A percentile compares a stretch with the other conserved stretches of the same genome.
phyloP scores from a whole-genome alignment of 2,888 invertebrate species.

The Junonia oenone region DNA sequence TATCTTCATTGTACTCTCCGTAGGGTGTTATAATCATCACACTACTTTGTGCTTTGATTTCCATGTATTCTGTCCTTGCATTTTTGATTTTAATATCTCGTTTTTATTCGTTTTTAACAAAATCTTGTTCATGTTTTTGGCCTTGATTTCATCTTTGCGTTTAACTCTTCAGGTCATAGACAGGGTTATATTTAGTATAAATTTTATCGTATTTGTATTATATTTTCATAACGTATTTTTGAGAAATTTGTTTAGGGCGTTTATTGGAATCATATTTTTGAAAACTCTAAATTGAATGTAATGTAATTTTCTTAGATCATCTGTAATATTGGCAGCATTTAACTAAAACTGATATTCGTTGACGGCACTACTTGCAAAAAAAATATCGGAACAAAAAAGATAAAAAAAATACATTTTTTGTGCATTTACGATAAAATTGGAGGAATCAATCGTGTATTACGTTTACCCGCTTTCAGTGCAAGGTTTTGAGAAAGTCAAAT shows the following conservation, averaged over 20 bases:
- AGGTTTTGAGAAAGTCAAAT: conserved; percentile 27
- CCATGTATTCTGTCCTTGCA: conserved; percentile 24
- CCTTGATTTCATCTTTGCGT: conserved; percentile 42
- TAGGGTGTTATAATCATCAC: conserved; percentile 31
- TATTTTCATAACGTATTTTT: conserved; percentile 79
- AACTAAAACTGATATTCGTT: conserved; percentile 35
- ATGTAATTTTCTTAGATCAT: conserved; percentile 63
- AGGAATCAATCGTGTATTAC: conserved; percentile 17
- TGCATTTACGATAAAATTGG: conserved; percentile 27
- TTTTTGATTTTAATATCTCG: conserved; percentile 23
- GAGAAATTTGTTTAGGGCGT: conserved; percentile 76
- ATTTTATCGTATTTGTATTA: conserved; percentile 79
- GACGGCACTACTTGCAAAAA: conserved; percentile 28
- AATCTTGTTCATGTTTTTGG: conserved; percentile 72
- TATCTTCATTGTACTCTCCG: conserved; percentile 24
- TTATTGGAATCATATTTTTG: conserved; percentile 78
- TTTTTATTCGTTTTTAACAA: conserved; percentile 44
- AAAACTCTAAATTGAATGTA: conserved; percentile 71
- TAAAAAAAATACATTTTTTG: conserved; percentile 32
- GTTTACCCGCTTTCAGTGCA: conserved; percentile 29
- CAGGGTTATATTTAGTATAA: conserved; percentile 80
- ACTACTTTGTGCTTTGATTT: conserved; percentile 28
- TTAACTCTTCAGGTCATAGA: conserved; percentile 80
- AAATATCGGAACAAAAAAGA: conserved; percentile 24
- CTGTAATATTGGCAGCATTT: conserved; percentile 54